A percentile compares a stretch with the other conserved stretches of the same genome.
Conservation (phyloP, 2,888 invertebrate species). For the Lasioglossum villosulum region DNA sequence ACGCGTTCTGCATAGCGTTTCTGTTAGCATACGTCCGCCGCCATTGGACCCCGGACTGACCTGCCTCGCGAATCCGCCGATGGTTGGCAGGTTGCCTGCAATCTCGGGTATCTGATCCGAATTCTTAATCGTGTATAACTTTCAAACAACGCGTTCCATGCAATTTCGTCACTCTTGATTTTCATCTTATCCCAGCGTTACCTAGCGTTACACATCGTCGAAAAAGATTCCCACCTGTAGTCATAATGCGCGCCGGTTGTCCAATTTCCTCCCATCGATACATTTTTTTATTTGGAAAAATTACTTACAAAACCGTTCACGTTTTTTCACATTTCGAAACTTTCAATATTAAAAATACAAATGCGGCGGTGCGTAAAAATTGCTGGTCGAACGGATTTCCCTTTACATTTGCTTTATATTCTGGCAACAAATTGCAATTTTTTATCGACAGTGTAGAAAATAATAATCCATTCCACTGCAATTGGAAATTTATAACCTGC, state of each 20-base stretch:
- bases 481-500: neutral
- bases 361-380: neutral
- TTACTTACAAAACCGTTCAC: neutral
- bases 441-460: neutral
- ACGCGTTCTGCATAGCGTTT: neutral
- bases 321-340: neutral
- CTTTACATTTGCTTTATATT: neutral
- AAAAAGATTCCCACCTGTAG: neutral
- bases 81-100: neutral
- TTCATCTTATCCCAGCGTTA: neutral
- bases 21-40: neutral
- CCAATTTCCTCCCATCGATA: neutral
- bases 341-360: neutral
- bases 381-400: neutral
- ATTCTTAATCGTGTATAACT: conserved; percentile 15
- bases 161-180: neutral
- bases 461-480: neutral
- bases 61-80: neutral
- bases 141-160: neutral
- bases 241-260: neutral
- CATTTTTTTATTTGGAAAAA: neutral
- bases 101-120: neutral
- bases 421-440: neutral
- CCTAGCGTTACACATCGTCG: too few relatives aligned
- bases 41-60: neutral